phyloP scores from a whole-genome alignment of 2,888 invertebrate genomes.

The Octodonta nipae region DNA sequence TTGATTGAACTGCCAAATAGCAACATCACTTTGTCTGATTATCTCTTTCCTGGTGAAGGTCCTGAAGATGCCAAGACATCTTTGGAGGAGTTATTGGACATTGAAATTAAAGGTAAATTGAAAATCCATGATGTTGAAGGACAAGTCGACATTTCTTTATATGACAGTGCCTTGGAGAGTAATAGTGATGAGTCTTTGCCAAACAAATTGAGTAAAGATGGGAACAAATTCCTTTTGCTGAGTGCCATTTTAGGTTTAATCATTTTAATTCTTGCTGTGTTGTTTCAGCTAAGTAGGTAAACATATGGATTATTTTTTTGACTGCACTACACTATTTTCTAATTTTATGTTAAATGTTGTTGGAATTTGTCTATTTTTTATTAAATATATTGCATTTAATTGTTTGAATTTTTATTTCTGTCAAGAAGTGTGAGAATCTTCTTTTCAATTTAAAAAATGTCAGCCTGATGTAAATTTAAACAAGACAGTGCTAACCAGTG shows the following conservation, averaged over 20 bases:
- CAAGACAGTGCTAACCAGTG: too few species aligned
- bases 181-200: not conserved
- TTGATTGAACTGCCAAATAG: slow-evolving; percentile 55
- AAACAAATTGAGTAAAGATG: not conserved
- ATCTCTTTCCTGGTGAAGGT: slow-evolving; percentile 82
- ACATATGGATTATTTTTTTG: too few species aligned
- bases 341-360: too few species aligned
- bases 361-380: too few species aligned
- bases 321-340: too few species aligned
- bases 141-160: slow-evolving; percentile 34
- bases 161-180: not conserved
- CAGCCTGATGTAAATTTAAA: too few species aligned
- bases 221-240: not conserved
- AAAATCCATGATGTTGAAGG: slow-evolving; percentile 57
- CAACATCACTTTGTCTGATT: slow-evolving; percentile 68
- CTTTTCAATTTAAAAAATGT: too few species aligned
- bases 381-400: too few species aligned
- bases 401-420: too few species aligned
- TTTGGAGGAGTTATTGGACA: slow-evolving; percentile 67
- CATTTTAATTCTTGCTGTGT: not conserved
- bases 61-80: slow-evolving; percentile 68
- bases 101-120: slow-evolving; percentile 51
- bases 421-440: too few species aligned
- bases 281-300: too few species aligned
- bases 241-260: not conserved